Conservation (phyloP, 2,797 vertebrate species). For the Melanotaenia boesemani region DNA sequence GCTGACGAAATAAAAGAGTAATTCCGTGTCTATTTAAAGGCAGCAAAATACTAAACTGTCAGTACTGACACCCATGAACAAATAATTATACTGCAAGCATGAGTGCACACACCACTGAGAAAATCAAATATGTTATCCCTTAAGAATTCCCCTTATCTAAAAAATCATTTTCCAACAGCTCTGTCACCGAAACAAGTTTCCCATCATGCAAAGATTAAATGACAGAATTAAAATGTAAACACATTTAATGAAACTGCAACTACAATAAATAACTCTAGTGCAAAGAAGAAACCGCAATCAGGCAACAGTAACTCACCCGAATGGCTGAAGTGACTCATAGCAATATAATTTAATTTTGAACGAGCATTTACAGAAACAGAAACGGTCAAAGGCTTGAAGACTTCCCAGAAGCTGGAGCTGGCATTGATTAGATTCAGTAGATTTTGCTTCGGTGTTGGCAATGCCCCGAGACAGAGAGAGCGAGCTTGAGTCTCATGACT, state of each 20-base stretch:
- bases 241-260: slow-evolving; percentile 50
- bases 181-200: slow-evolving; percentile 32
- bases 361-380: slow-evolving; percentile 47
- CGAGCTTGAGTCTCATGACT: slow-evolving; percentile 52
- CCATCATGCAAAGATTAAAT: slow-evolving; percentile 29
- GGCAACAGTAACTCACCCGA: slow-evolving; percentile 33
- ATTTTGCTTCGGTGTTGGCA: slow-evolving; percentile 62
- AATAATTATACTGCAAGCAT: slow-evolving; percentile 41
- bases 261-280: slow-evolving; percentile 31
- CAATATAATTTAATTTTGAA: slow-evolving; percentile 54
- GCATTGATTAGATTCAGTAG: slow-evolving; percentile 59
- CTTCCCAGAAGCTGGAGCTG: slow-evolving; percentile 66
- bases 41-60: slow-evolving; percentile 7
- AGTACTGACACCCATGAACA: slow-evolving; percentile 47
- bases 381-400: slow-evolving; percentile 45
- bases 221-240: slow-evolving; percentile 46
- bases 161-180: slow-evolving; percentile 30
- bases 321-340: slow-evolving; percentile 51
- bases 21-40: slow-evolving; percentile 48
- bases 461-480: slow-evolving; percentile 46
- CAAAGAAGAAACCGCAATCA: slow-evolving; percentile 35
- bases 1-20: slow-evolving; percentile 53
- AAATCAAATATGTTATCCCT: slow-evolving; percentile 20
- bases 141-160: slow-evolving; percentile 39
- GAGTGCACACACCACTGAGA: slow-evolving; percentile 26